A percentile compares a stretch with the other conserved stretches of the same genome.
Evolutionary conservation across 2,113 vertebrate genomes (phyloP).

Genomic region (Heterocephalus glaber): DNA sequence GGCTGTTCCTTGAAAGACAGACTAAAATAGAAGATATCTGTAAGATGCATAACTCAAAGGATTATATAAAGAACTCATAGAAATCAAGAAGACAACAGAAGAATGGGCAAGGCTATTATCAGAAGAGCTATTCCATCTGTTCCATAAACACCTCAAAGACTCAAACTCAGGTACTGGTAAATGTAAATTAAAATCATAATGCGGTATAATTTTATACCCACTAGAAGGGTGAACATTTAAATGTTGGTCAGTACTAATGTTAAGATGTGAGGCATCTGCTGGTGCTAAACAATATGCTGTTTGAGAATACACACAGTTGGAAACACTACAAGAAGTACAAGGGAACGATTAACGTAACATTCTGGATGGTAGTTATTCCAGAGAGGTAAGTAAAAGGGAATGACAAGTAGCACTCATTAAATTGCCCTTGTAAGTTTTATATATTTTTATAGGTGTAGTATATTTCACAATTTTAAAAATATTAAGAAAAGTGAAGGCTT

Average conservation of each 20-base stretch:
- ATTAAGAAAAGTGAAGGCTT: background rate
- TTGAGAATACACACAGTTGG: background rate
- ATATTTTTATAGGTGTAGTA: background rate
- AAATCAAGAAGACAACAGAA: background rate
- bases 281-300: background rate
- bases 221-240: background rate
- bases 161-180: background rate
- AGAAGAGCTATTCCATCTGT: background rate
- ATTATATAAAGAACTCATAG: background rate
- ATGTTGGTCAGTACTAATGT: background rate
- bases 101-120: background rate
- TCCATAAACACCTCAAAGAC: background rate
- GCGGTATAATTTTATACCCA: background rate
- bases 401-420: background rate
- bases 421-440: background rate
- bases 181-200: background rate
- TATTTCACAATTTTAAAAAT: slow-evolving; percentile 21
- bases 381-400: background rate
- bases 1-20: background rate
- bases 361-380: background rate
- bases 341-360: background rate
- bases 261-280: background rate
- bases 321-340: background rate
- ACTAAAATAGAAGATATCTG: background rate
- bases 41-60: background rate